phyloP scores from a whole-genome alignment of 2,113 vertebrate genomes.

The Oceanites oceanicus region DNA sequence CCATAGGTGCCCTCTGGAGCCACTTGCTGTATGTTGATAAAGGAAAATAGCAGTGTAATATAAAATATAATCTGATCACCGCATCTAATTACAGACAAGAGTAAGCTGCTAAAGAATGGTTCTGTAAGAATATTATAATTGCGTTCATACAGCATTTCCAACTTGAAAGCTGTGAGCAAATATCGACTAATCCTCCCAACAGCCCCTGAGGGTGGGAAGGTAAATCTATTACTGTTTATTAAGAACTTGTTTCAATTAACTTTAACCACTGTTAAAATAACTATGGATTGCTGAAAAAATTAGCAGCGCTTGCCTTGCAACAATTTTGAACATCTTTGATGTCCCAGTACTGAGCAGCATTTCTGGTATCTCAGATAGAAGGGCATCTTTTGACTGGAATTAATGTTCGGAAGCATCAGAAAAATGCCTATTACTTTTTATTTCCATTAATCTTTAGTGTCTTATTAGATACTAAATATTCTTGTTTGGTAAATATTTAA shows the following conservation, averaged over 20 bases:
- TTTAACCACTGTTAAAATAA: conserved; percentile 43
- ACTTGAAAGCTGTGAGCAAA: conserved; percentile 55
- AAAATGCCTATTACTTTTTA: conserved; percentile 29
- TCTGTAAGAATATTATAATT: conserved; percentile 48
- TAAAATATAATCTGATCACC: conserved; percentile 39
- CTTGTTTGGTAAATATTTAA: conserved; percentile 60
- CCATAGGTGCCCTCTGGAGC: conserved; percentile 20
- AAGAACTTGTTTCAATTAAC: conserved; percentile 51
- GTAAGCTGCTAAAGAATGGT: conserved; percentile 12
- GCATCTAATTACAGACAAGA: conserved; percentile 51
- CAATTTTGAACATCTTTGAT: not conserved
- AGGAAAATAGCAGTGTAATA: conserved; percentile 24
- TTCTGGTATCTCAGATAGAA: not conserved
- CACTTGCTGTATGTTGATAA: conserved; percentile 23
- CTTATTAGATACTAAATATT: conserved; percentile 67
- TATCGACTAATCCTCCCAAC: conserved; percentile 42
- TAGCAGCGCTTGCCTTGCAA: not conserved
- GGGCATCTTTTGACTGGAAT: not conserved
- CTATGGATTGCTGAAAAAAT: not conserved
- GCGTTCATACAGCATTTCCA: conserved; percentile 41
- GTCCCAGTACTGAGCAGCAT: not conserved
- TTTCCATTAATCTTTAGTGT: conserved; percentile 3
- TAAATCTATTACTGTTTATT: conserved; percentile 68
- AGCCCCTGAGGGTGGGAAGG: conserved; percentile 9
- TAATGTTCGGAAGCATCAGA: not conserved